These are phyloP conservation scores for Lathronympha strigana DNA, from an alignment of 2,888 invertebrate species.

Conservation along the genomic window DNA sequence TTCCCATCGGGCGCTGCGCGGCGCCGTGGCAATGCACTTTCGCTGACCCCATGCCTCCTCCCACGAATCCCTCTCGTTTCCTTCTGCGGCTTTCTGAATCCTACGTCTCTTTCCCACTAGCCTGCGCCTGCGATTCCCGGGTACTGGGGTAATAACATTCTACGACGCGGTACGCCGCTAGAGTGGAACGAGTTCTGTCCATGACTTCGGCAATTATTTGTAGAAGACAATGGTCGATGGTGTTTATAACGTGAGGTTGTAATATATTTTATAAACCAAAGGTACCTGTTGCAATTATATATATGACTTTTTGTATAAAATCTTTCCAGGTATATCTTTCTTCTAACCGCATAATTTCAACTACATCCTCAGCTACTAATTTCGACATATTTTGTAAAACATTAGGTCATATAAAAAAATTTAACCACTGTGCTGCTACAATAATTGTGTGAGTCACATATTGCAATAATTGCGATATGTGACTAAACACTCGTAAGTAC, in stretches of 20 bases:
- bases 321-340: too few species aligned
- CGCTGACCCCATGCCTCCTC: conserved; percentile 82
- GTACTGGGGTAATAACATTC: conserved; percentile 79
- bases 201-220: conserved; percentile 80
- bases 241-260: conserved; percentile 55
- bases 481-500: too few species aligned
- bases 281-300: background rate
- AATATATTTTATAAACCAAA: background rate
- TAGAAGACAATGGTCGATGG: conserved; percentile 75
- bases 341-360: too few species aligned
- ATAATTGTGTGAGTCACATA: too few species aligned
- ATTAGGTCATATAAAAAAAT: too few species aligned
- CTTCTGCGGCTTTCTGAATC: conserved; percentile 66
- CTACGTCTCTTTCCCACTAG: conserved; percentile 64
- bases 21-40: conserved; percentile 83
- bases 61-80: conserved; percentile 72
- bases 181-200: conserved; percentile 83
- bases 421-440: too few species aligned
- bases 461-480: too few species aligned
- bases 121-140: conserved; percentile 79
- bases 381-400: too few species aligned
- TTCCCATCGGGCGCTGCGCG: conserved; percentile 78
- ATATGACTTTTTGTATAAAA: too few species aligned
- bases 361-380: too few species aligned
- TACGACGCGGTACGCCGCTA: conserved; percentile 80